Evolutionary conservation across 1,140 invertebrate genomes (phyloP), one percentile per base, ranked within the genome.

Genomic region (Hestina assimilis): DNA sequence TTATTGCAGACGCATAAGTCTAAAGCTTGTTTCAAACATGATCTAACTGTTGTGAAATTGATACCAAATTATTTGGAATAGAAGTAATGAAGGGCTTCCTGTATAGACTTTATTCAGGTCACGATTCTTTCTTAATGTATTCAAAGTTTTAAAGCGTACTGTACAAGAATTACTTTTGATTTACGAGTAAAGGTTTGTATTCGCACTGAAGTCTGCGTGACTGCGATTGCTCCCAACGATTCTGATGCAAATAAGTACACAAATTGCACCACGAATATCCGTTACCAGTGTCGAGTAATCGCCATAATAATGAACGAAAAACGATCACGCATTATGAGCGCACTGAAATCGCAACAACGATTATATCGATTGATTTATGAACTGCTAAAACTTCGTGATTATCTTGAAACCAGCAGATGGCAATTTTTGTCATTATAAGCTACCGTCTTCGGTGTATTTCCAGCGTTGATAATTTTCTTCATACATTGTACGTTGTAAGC

Each of bases 191-290:
- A 28, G 38, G 54, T 66, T 65, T 47, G 63, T 59, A 66, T 63
- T 69, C 67, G 61, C 61, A 63, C 62, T 59, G 58, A 43, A 41
- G 41, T 71, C 72, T 79, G 65, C 81, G 68, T 80, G 75, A 80
- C 67, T 71, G 53, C 69, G 66, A 68, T 62, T 59, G 52, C 66
- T 59, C 63, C 66, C 63, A 47, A 63, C 66, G 63, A 71, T 75
- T 72, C 66, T 64, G 64, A 78, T 78, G 75, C 72, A 79, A 81
- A 78, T 76, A 72, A 67, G 67, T 67, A 62, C 67, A 72, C 71
- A 81, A 82, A 82, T 84, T 80, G 74, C 77, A 55, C 67, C 53
- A 67, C 63, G 64, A 75, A 75, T 71, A 65, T 73, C 73, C 65
- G 66, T 79, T 73, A 72, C 68, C 52, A 66, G 69, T 67, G 63